Evolutionary conservation across 2,888 invertebrate genomes (phyloP).

Genomic region (Lasioglossum zephyrum): DNA sequence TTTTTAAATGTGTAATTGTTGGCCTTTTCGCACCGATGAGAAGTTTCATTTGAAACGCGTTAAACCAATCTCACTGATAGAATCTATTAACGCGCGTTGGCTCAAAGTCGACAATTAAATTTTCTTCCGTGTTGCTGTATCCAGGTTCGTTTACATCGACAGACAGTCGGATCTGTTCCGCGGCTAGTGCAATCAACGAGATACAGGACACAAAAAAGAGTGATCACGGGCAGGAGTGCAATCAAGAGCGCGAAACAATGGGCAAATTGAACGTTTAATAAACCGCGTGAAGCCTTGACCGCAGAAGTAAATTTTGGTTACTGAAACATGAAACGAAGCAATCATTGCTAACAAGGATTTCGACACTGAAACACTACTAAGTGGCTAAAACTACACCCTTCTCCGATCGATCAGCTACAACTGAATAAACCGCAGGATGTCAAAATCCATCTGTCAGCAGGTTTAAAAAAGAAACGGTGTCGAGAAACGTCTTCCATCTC

Average conservation of each 20-base stretch:
- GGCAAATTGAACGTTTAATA: constrained; percentile 47
- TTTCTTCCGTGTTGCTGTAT: background rate
- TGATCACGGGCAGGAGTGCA: background rate
- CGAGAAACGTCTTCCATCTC: background rate
- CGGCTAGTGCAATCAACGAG: constrained; percentile 14
- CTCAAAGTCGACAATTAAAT: constrained; percentile 20
- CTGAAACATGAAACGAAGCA: constrained; percentile 4
- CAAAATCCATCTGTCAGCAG: background rate
- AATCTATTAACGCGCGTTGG: background rate
- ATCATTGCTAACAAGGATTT: constrained; percentile 29
- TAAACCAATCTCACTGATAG: background rate
- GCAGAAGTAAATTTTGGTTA: constrained; percentile 7
- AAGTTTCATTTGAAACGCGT: background rate
- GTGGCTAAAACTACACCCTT: constrained; percentile 21
- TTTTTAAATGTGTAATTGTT: background rate
- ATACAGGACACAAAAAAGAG: constrained; percentile 16
- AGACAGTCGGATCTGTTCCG: background rate
- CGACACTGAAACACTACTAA: background rate
- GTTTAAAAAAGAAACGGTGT: background rate
- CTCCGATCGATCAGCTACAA: constrained; percentile 52
- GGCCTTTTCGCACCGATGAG: background rate
- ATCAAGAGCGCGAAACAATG: constrained; percentile 26
- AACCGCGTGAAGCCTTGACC: constrained; percentile 45
- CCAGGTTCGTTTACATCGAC: constrained; percentile 16
- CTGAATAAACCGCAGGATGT: background rate